Evolutionary conservation across 2,113 vertebrate genomes (phyloP).

Genomic region (Grantiella picta): DNA sequence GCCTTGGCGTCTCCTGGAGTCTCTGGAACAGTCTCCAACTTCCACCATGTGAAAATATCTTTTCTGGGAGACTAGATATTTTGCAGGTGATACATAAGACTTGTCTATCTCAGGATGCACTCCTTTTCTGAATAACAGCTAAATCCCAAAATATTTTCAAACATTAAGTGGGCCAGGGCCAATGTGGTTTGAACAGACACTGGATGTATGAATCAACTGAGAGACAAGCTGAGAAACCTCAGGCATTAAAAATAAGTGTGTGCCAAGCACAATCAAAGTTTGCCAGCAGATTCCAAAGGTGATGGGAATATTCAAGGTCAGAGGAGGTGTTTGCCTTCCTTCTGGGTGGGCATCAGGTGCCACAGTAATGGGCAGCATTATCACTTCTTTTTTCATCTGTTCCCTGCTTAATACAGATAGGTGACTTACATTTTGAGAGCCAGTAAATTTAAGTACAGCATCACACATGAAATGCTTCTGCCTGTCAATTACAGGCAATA

Average conservation of each 20-base stretch:
- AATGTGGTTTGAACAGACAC: not conserved
- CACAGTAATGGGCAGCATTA: not conserved
- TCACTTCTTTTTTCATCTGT: not conserved
- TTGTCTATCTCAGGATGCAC: not conserved
- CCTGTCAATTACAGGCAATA: not conserved
- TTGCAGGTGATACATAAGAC: not conserved
- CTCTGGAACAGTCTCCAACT: not conserved
- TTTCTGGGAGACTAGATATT: not conserved
- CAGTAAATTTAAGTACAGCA: slow-evolving; percentile 1
- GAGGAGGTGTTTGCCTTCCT: not conserved
- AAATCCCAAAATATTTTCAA: not conserved
- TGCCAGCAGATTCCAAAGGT: not conserved
- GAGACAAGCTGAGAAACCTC: not conserved
- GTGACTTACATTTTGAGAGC: not conserved
- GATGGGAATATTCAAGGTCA: not conserved
- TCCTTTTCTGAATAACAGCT: not conserved
- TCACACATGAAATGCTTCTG: not conserved
- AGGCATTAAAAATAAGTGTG: not conserved
- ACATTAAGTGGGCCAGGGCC: not conserved
- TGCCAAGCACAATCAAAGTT: not conserved
- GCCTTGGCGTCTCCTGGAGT: not conserved
- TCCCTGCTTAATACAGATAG: not conserved
- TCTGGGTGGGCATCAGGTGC: not conserved
- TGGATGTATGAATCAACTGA: not conserved
- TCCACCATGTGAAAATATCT: not conserved